Percentiles rank a stretch among this genome's conserved stretches.
These are phyloP conservation scores for Drosophila tripunctata DNA, from an alignment of 2,888 invertebrate genomes.

Conservation along the genomic window DNA sequence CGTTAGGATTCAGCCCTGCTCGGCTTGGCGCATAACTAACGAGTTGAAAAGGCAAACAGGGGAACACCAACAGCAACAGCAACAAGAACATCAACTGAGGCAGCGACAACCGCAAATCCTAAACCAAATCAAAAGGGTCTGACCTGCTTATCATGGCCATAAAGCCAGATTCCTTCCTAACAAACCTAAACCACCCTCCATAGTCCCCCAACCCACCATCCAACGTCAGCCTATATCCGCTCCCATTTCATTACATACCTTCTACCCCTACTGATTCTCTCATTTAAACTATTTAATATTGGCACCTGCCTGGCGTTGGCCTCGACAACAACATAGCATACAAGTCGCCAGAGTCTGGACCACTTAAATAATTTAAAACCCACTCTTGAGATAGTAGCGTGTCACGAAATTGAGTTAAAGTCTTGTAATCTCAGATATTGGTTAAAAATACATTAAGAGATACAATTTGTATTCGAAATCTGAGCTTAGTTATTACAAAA, in stretches of 20 bases:
- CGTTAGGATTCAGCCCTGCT: conserved; percentile 23
- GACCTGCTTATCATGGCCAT: conserved; percentile 77
- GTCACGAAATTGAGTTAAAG: conserved; percentile 6
- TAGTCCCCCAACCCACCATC: no score
- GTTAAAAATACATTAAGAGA: no score
- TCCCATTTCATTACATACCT: not conserved
- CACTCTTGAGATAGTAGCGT: conserved; percentile 26
- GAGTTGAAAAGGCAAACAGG: conserved; percentile 65
- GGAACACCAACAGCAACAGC: conserved; percentile 6
- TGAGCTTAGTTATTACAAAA: no score
- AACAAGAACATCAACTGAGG: conserved; percentile 24
- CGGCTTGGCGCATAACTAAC: conserved; percentile 71
- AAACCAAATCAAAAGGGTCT: conserved; percentile 78
- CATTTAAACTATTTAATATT: conserved; percentile 76
- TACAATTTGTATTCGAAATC: no score
- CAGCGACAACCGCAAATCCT: conserved; percentile 74
- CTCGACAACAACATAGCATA: not conserved
- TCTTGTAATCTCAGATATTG: no score
- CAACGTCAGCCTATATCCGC: not conserved
- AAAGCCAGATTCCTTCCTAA: conserved; percentile 58
- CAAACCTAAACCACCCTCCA: no score
- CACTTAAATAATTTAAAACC: conserved; percentile 65
- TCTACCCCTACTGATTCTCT: conserved; percentile 26
- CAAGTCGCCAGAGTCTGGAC: conserved; percentile 26
- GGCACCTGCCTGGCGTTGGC: conserved; percentile 60